Conservation (phyloP, 2,888 invertebrate species). For the Cancer borealis region DNA sequence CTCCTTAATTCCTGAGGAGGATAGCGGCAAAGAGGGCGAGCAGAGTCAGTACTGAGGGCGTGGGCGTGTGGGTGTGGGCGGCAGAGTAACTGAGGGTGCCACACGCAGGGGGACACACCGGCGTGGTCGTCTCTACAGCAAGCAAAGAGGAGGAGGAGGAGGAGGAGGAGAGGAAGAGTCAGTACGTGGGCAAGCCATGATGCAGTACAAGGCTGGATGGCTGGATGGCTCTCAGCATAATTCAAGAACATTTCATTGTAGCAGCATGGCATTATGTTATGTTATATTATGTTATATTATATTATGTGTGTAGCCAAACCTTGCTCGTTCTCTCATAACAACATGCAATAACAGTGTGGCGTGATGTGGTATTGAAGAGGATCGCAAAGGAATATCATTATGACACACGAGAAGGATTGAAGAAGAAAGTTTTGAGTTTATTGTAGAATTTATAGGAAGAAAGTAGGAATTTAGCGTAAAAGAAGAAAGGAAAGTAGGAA, state of each 20-base stretch:
- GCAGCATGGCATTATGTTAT: neutral
- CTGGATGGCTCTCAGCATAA: constrained; percentile 1
- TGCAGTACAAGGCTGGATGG: neutral
- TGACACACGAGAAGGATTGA: neutral
- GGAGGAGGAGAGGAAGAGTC: neutral
- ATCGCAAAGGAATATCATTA: neutral
- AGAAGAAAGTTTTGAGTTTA: no score
- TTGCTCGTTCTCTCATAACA: neutral
- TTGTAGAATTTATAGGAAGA: no score
- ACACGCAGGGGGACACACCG: constrained; percentile 77
- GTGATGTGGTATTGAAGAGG: neutral
- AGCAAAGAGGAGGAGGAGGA: neutral
- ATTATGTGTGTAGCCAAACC: neutral
- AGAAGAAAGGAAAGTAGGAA: no score
- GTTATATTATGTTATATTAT: neutral
- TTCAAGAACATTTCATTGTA: neutral
- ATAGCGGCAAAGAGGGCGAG: constrained; percentile 71
- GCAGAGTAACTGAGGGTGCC: constrained; percentile 73
- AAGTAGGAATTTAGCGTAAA: no score
- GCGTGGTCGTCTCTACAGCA: constrained; percentile 77
- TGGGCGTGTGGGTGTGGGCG: constrained; percentile 64
- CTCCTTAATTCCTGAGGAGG: constrained; percentile 69
- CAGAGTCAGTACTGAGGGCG: constrained; percentile 59
- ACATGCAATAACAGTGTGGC: neutral
- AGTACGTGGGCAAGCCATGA: neutral